Evolutionary conservation across 2,888 invertebrate genomes (phyloP).

Genomic region (Lasioglossum leucozonium): DNA sequence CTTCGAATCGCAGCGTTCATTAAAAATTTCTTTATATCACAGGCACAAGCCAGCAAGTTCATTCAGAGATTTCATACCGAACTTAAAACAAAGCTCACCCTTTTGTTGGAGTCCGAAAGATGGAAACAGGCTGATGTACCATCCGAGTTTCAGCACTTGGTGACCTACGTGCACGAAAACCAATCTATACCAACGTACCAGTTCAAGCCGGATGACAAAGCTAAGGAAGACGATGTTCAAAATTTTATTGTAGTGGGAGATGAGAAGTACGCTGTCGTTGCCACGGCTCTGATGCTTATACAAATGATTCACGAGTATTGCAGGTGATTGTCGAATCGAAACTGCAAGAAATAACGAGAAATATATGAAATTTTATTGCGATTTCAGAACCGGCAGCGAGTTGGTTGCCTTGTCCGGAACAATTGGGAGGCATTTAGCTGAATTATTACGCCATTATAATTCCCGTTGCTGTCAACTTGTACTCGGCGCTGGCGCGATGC

Average conservation of each 20-base stretch:
- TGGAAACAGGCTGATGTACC: constrained; percentile 98
- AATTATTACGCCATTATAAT: constrained; percentile 94
- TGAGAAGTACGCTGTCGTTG: constrained; percentile 91
- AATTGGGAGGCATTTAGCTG: constrained; percentile 93
- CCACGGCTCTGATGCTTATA: constrained; percentile 93
- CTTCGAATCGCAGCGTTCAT: not conserved
- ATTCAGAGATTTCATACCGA: constrained; percentile 96
- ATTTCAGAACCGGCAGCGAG: constrained; percentile 84
- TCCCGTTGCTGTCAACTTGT: constrained; percentile 96
- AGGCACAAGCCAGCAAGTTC: constrained; percentile 94
- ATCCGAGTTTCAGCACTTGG: constrained; percentile 93
- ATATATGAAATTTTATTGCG: constrained; percentile 1
- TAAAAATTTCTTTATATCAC: constrained; percentile 25
- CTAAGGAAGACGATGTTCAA: constrained; percentile 79
- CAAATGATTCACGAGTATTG: constrained; percentile 97
- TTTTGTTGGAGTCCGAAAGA: constrained; percentile 94
- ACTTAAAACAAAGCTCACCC: constrained; percentile 92
- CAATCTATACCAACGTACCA: constrained; percentile 85
- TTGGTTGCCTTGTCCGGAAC: constrained; percentile 92
- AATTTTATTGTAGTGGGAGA: constrained; percentile 87
- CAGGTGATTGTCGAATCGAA: constrained; percentile 82
- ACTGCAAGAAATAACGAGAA: not conserved
- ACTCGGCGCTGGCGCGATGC: constrained; percentile 97
- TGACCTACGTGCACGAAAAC: constrained; percentile 85
- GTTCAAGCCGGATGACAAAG: constrained; percentile 78